A percentile compares a stretch with the other conserved stretches of the same genome.
phyloP scores from a whole-genome alignment of 2,113 vertebrate genomes.

The Lota lota region DNA sequence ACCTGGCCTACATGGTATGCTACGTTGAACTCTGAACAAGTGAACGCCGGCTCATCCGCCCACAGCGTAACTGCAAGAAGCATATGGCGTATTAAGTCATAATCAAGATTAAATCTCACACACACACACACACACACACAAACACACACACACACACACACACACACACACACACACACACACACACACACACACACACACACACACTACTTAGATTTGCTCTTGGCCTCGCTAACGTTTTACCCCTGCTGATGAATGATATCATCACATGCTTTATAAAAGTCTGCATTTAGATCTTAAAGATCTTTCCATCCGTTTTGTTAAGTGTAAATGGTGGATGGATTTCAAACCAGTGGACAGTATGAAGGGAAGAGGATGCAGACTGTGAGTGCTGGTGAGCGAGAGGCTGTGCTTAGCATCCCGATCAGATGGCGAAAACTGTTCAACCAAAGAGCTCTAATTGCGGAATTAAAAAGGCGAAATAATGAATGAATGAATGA shows the following conservation, averaged over 20 bases:
- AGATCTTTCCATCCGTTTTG: no score
- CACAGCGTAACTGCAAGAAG: conserved; percentile 73
- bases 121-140: conserved; percentile 14
- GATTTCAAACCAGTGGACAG: no score
- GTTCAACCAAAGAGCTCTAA: conserved; percentile 9
- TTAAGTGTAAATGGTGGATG: no score
- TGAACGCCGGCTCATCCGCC: conserved; percentile 70
- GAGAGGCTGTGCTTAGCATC: no score
- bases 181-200: conserved; percentile 52
- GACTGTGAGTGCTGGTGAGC: no score
- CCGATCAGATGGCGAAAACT: background rate
- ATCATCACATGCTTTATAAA: conserved; percentile 10
- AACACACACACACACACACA: conserved; percentile 54
- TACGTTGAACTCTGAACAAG: conserved; percentile 77
- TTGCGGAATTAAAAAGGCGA: conserved; percentile 13
- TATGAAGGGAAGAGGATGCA: no score
- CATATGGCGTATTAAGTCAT: conserved; percentile 74
- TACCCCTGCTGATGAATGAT: conserved; percentile 4
- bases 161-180: conserved; percentile 47
- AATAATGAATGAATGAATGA: background rate
- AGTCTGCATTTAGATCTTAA: no score
- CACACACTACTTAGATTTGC: conserved; percentile 41
- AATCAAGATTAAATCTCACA: conserved; percentile 74
- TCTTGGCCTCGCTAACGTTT: conserved; percentile 25
- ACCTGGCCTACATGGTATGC: conserved; percentile 75